Evolutionary conservation across 2,797 vertebrate genomes (phyloP), one percentile per base, ranked within the genome.

Genomic region (Mormyrus hasselquistii): DNA sequence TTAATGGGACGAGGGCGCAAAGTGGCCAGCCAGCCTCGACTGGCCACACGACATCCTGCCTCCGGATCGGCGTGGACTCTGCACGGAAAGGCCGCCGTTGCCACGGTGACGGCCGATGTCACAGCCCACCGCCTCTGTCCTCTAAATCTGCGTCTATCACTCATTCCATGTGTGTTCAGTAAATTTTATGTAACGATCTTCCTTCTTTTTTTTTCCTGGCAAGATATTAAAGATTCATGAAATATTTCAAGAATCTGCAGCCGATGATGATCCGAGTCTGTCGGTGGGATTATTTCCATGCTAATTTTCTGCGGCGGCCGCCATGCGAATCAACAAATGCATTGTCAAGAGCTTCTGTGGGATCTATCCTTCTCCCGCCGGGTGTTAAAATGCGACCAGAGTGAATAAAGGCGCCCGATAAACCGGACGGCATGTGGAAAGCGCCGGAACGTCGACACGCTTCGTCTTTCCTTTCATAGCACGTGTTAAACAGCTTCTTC

Each of bases 271-370:
- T 91, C 91, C 87, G 62, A 93, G 90, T 92, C 93, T 93, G 93
- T 95, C 94, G 92, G 91, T 90, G 89, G 89, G 94, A 94, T 94
- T 92, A 94, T 95, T 95, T 94, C 93, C 89, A 94, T 95, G 94
- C 93, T 95, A 95, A 96, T 96, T 95, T 94, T 89, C 87, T 6
- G 90, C 91, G 93, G 91, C 93, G 91, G 94, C 93, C 94, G 94
- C 93, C 93, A 94, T 93, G 92, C 92, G 91, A 88, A 92, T 90
- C 89, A 92, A 94, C 93, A 94, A 94, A 94, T 91, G 93, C 92
- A 92, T 92, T 93, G 93, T 94, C 93, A 88, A 93, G 93, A 94
- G 93, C 93, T 94, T 95, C 92, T 38, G 50, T n/a, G 85, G 4
- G 29, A 57, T 53, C 49, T 88, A 14, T 38, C 29, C 62, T 69